These are phyloP conservation scores for Coleophora deauratella DNA, from an alignment of 2,888 invertebrate species.

Conservation along the genomic window DNA sequence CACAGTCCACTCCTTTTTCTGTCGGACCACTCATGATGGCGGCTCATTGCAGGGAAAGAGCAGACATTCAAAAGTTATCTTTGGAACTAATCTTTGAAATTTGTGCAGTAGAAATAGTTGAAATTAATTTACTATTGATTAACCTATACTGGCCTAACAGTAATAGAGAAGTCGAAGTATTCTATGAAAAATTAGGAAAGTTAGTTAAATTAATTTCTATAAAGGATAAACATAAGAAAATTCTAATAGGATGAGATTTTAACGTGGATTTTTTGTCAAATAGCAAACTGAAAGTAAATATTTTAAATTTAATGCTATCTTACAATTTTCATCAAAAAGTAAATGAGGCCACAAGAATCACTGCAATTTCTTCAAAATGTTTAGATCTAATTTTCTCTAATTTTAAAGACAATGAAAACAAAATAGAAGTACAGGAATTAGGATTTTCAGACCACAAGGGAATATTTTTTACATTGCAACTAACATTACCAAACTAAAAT, in stretches of 20 bases:
- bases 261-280: neutral
- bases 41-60: slow-evolving; percentile 2
- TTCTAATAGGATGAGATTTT: neutral
- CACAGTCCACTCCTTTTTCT: slow-evolving; percentile 3
- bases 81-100: slow-evolving; percentile 7
- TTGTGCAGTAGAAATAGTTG: slow-evolving; percentile 10
- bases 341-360: too few species aligned
- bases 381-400: too few species aligned
- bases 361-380: too few species aligned
- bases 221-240: neutral
- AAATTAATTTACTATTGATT: slow-evolving; percentile 10
- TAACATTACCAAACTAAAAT: too few species aligned
- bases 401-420: too few species aligned
- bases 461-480: too few species aligned
- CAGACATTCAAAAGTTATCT: neutral
- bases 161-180: slow-evolving; percentile 11
- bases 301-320: slow-evolving; percentile 8
- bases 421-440: too few species aligned
- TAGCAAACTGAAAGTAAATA: neutral
- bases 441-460: too few species aligned
- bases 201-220: neutral
- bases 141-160: slow-evolving; percentile 17
- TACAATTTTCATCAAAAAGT: too few species aligned
- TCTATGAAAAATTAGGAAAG: slow-evolving; percentile 7
- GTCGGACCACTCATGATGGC: slow-evolving; percentile 8